Evolutionary conservation across 2,113 vertebrate species (phyloP).

Genomic region (Hemiscyllium ocellatum): DNA sequence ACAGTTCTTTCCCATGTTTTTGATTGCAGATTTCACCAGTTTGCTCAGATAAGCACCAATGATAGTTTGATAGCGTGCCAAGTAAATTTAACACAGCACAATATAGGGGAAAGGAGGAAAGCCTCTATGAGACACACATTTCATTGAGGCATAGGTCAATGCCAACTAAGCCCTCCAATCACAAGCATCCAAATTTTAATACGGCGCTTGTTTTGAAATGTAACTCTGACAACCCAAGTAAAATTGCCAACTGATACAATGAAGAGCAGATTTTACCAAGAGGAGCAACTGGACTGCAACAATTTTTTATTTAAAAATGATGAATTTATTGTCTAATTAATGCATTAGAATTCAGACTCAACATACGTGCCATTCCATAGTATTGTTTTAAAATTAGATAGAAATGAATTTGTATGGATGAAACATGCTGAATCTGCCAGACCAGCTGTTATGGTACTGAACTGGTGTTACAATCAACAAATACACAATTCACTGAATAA

Average conservation of each 20-base stretch:
- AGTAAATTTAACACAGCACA: background rate
- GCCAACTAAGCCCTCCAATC: background rate
- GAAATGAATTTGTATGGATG: background rate
- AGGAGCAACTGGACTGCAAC: background rate
- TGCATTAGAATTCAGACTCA: background rate
- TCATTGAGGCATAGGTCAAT: background rate
- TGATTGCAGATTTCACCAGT: background rate
- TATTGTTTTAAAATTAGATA: background rate
- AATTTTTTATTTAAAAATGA: background rate
- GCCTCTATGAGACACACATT: background rate
- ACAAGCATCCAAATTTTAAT: background rate
- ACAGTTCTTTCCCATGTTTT: background rate
- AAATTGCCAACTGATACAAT: background rate
- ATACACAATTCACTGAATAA: constrained; percentile 6
- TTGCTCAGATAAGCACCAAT: background rate
- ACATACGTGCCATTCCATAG: background rate
- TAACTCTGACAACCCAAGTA: background rate
- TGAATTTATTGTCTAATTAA: background rate
- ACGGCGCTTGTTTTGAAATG: background rate
- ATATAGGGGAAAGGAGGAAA: background rate
- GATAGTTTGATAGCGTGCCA: background rate
- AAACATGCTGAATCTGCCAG: constrained; percentile 13
- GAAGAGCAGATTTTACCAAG: background rate
- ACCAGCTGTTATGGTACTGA: background rate
- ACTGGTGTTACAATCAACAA: background rate